Evolutionary conservation across 2,113 vertebrate species (phyloP), one percentile per base, ranked within the genome.

Genomic region (Colossoma macropomum): DNA sequence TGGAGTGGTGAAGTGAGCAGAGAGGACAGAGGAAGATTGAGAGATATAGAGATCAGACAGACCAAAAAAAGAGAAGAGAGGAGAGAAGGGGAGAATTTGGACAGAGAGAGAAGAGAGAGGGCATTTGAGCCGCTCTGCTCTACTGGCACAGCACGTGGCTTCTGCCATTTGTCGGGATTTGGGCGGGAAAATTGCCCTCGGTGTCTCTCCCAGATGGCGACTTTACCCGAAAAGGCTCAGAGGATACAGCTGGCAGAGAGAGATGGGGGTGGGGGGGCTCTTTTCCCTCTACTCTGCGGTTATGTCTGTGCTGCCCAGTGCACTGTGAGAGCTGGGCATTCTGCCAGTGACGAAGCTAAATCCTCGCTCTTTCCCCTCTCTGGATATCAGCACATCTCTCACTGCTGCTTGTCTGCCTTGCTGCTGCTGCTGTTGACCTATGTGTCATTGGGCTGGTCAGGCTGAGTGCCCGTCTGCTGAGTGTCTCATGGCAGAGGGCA

Each of bases 101-200:
- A 3, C 75, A 2, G 19, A 73, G 30, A 28, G 30, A 45, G 17
- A 11, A 30, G 52, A 15, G 16, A 2, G 13, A 30, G 45, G 56
- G 71, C 72, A 80, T 73, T 83, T 54, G 54, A 85, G 69, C 62
- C 28, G 32, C 66, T 15, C 34, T 75, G 73, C 12, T 73, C 62
- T 86, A 63, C 85, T 84, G 72, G 68, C 80, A 63, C 85, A 74
- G 48, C 56, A n/a, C 70, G 56, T 71, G 72, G 25, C 30, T 60
- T n/a, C 56, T 86, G 65, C 72, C 72, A 85, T 85, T 87, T 87
- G 75, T 81, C 86, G 85, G 76, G 86, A 82, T 87, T 87, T 87
- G 56, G 83, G 56, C 74, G 56, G 80, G 68, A 87, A 85, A 85
- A 82, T 82, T 82, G 86, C 74, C 83, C 76, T 72, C 72, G 56